Evolutionary conservation across 2,888 invertebrate genomes (phyloP).

Genomic region (Athetis lepigone): DNA sequence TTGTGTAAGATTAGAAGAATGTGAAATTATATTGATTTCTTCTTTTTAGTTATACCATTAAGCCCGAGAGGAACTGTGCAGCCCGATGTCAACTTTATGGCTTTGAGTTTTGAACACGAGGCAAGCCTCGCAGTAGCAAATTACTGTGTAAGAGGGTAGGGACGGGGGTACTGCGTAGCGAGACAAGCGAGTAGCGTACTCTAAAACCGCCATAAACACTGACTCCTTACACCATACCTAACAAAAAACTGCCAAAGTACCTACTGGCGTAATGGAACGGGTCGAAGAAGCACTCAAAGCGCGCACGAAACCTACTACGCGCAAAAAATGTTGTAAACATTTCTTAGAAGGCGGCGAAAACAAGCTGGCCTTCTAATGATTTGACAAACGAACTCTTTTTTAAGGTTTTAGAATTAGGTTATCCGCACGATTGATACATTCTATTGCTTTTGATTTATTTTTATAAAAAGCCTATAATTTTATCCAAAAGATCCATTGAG

Average conservation of each 20-base stretch:
- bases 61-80: conserved; percentile 6
- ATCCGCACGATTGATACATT: background rate
- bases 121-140: background rate
- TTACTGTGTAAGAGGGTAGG: too few relatives aligned
- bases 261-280: background rate
- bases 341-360: conserved; percentile 26
- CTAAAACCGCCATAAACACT: too few relatives aligned
- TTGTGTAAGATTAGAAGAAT: too few relatives aligned
- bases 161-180: too few relatives aligned
- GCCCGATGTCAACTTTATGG: background rate
- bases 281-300: conserved; percentile 5
- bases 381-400: conserved; percentile 13
- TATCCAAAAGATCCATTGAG: too few relatives aligned
- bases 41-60: background rate
- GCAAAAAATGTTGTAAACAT: conserved; percentile 46
- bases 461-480: too few relatives aligned
- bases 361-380: conserved; percentile 31
- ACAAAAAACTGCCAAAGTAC: conserved; percentile 7
- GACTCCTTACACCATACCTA: too few relatives aligned
- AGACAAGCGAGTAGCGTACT: too few relatives aligned
- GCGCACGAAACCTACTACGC: background rate
- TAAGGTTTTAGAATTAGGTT: background rate
- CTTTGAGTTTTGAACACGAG: background rate
- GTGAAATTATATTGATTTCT: background rate
- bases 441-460: background rate